Evolutionary conservation across 1,140 invertebrate genomes (phyloP).

Genomic region (Diachasmimorpha longicaudata): DNA sequence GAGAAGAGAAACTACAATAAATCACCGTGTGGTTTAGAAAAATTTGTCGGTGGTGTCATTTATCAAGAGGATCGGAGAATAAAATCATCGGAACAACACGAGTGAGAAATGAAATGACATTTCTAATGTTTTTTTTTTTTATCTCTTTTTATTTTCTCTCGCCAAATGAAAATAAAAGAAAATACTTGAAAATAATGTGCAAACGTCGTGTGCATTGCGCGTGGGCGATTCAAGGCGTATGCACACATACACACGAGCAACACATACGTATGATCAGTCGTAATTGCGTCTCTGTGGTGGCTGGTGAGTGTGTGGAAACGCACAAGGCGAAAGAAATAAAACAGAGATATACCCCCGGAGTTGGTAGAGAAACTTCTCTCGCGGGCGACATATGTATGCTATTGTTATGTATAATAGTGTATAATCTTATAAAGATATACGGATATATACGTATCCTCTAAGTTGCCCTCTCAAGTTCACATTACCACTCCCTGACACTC

Average conservation of each 20-base stretch:
- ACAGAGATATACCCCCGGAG: constrained; percentile 8
- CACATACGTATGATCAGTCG: background rate
- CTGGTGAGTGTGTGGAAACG: background rate
- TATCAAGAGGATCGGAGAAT: background rate
- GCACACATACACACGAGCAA: background rate
- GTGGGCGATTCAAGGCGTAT: background rate
- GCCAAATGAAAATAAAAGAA: background rate
- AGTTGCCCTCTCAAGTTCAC: constrained; percentile 7
- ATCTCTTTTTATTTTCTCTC: no score
- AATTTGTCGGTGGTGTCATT: background rate
- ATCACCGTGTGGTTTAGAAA: background rate
- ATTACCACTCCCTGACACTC: background rate
- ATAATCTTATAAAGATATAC: constrained; percentile 25
- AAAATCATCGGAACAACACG: constrained; percentile 3
- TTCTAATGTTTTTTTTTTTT: background rate
- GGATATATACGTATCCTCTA: constrained; percentile 11
- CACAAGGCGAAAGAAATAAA: background rate
- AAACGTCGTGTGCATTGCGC: background rate
- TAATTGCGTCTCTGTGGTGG: background rate
- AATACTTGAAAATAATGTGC: background rate
- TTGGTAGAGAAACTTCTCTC: background rate
- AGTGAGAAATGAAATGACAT: constrained; percentile 3
- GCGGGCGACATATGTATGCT: constrained; percentile 16
- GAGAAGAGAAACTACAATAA: background rate
- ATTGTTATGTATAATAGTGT: constrained; percentile 23